Percentiles rank a stretch among this genome's conserved stretches.
These are phyloP conservation scores for Alca torda DNA, from an alignment of 2,797 vertebrate species.

Conservation along the genomic window DNA sequence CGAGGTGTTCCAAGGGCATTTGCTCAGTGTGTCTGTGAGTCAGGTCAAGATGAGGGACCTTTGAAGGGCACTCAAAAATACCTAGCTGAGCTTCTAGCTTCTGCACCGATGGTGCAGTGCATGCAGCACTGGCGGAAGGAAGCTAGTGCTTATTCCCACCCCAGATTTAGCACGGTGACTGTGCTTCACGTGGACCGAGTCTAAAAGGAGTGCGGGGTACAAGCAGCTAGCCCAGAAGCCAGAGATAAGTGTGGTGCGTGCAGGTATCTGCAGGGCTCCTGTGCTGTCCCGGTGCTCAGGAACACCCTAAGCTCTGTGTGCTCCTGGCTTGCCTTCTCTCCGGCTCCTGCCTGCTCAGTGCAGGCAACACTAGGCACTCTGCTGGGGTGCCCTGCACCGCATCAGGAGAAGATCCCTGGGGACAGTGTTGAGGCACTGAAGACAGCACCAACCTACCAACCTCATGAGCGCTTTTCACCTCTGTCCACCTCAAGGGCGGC, in stretches of 20 bases:
- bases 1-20: neutral
- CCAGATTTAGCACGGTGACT: neutral
- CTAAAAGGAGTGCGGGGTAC: neutral
- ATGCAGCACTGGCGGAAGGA: neutral
- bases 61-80: neutral
- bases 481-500: neutral
- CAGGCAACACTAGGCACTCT: neutral
- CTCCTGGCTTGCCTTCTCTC: neutral
- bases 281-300: neutral
- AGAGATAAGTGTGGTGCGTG: fast-evolving
- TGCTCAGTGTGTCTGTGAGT: neutral
- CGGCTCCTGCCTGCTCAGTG: neutral
- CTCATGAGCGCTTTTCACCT: neutral
- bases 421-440: neutral
- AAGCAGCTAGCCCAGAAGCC: neutral
- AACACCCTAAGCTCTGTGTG: neutral
- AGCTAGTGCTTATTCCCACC: neutral
- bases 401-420: neutral
- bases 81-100: neutral
- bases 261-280: neutral
- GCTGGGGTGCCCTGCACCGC: neutral
- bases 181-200: neutral
- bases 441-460: neutral
- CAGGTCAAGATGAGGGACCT: neutral
- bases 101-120: neutral